phyloP scores from a whole-genome alignment of 1,140 invertebrate species.

The Maconellicoccus hirsutus region DNA sequence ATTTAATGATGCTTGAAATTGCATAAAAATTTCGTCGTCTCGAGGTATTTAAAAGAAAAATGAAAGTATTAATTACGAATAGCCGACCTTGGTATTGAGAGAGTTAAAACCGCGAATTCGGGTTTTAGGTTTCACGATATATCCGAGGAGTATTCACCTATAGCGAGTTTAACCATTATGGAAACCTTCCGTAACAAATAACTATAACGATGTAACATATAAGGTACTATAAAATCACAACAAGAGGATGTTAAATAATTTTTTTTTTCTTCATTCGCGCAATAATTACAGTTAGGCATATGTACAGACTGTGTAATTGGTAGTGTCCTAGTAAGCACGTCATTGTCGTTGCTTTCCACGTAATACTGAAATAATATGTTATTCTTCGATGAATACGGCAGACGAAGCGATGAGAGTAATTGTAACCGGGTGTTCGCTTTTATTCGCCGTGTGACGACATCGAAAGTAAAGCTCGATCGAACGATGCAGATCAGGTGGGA shows the following conservation, averaged over 20 bases:
- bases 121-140: too few species aligned
- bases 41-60: too few species aligned
- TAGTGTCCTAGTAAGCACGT: background rate
- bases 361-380: background rate
- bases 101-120: too few species aligned
- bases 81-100: background rate
- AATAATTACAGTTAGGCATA: background rate
- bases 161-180: background rate
- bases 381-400: too few species aligned
- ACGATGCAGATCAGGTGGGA: too few species aligned
- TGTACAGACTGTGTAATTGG: background rate
- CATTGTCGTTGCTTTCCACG: background rate
- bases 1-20: background rate
- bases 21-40: background rate
- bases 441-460: too few species aligned
- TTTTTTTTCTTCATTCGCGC: background rate
- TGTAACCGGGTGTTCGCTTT: too few species aligned
- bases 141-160: too few species aligned
- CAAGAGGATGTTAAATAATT: background rate
- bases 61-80: background rate
- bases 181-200: constrained; percentile 2
- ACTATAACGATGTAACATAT: background rate
- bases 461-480: too few species aligned
- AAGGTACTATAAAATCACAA: background rate
- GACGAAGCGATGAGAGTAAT: too few species aligned